phyloP scores from a whole-genome alignment of 2,113 vertebrate genomes.

The Corythornis madagascariensis region DNA sequence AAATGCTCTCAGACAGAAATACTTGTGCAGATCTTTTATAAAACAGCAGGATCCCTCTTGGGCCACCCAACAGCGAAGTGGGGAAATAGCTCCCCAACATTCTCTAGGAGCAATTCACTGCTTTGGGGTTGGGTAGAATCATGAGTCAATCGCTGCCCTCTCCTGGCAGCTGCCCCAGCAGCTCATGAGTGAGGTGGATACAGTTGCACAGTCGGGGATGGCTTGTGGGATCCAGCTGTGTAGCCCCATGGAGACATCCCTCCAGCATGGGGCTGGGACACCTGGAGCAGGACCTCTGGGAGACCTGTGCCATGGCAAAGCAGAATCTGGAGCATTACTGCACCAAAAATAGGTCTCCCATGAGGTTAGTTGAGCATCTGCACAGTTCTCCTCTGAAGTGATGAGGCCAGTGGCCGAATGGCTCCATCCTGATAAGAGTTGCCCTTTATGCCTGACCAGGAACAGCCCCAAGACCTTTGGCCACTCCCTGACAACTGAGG shows the following conservation, averaged over 20 bases:
- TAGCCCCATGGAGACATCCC: not conserved
- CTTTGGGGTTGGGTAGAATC: not conserved
- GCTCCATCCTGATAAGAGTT: not conserved
- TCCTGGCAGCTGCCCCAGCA: not conserved
- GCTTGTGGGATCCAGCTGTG: not conserved
- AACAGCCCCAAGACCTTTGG: not conserved
- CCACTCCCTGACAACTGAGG: no score
- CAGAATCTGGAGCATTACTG: not conserved
- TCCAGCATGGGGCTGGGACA: not conserved
- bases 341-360: not conserved
- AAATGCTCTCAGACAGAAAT: not conserved
- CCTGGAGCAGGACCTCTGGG: not conserved
- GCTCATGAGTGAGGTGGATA: not conserved
- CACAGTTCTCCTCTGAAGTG: not conserved
- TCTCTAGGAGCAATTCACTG: not conserved
- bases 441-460: not conserved
- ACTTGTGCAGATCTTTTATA: not conserved
- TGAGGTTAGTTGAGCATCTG: not conserved
- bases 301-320: not conserved
- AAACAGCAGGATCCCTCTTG: not conserved
- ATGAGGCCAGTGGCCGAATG: not conserved
- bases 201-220: not conserved
- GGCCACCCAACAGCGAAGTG: not conserved
- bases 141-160: not conserved
- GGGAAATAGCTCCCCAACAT: not conserved